Percentiles rank a stretch among this genome's conserved stretches.
These are phyloP conservation scores for Stenotaenia linearis DNA, from an alignment of 2,888 invertebrate species.

Conservation along the genomic window DNA sequence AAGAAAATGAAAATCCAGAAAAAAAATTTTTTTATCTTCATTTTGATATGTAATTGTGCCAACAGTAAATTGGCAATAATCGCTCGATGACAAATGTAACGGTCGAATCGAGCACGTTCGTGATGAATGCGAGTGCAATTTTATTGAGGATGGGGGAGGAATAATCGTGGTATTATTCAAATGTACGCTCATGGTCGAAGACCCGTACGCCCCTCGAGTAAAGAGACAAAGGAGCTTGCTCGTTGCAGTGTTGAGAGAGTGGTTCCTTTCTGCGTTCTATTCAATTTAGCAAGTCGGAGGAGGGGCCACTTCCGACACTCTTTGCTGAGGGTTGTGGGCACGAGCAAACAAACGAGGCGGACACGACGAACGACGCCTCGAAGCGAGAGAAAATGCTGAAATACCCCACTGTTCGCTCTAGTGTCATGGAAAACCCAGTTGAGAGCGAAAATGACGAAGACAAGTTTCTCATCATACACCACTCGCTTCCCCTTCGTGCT, in stretches of 20 bases:
- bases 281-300: slow-evolving; percentile 6
- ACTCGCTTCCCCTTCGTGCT: not conserved
- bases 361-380: slow-evolving; percentile 11
- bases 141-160: not conserved
- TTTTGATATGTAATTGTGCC: too few species aligned
- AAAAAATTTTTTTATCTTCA: too few species aligned
- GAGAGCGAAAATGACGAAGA: slow-evolving; percentile 13
- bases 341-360: slow-evolving; percentile 16
- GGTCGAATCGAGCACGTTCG: not conserved
- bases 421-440: not conserved
- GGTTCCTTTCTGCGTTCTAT: slow-evolving; percentile 3
- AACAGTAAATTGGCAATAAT: too few species aligned
- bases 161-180: not conserved
- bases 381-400: slow-evolving; percentile 8
- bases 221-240: not conserved
- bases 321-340: slow-evolving; percentile 3
- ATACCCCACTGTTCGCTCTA: not conserved
- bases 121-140: not conserved
- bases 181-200: not conserved
- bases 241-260: not conserved
- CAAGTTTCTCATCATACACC: not conserved
- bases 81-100: not conserved
- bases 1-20: not conserved
- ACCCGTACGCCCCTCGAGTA: not conserved
- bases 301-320: slow-evolving; percentile 11